Evolutionary conservation across 2,797 vertebrate species (phyloP), one percentile per base, ranked within the genome.

Genomic region (Brachyrhaphis roseni): DNA sequence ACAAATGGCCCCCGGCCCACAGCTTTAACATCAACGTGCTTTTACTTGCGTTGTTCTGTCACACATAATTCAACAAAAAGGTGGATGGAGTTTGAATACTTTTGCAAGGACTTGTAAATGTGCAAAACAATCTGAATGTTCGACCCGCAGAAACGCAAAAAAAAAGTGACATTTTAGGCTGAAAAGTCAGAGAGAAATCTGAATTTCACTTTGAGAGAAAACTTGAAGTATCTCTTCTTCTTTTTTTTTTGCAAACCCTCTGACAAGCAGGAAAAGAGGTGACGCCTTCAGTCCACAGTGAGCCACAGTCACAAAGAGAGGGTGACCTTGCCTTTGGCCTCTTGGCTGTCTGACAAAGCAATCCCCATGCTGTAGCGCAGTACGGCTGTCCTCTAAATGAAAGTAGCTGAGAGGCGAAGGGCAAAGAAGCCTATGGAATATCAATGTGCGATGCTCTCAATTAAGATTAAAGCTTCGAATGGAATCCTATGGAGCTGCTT

Each of bases 381-480:
- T 87, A 91, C 86, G 89, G 89, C 92, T 87, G 93, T 94, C 94
- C 94, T 95, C 93, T 93, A 95, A 95, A 94, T 94, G 94, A 93
- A 95, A 95, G 94, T 94, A 94, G 93, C 93, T 90, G 91, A 92
- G 94, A 94, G 91, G 92, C 92, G 93, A 95, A 95, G 94, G 94
- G 94, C 94, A 95, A 92, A 92, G 89, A 94, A 91, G 93, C 94
- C 93, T 91, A 93, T 94, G 94, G 94, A 95, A 95, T 95, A 95
- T 95, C 94, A 95, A 95, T 95, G 94, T 93, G 93, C 81, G 87
- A 94, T 92, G 94, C 94, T 95, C 94, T 95, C 94, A 94, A 94
- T 95, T 95, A 95, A 95, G 94, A 95, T 95, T 94, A 95, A 94
- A 94, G 94, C 94, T 92, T 92, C 77, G 87, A 95, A 95, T 92